Percentiles rank a stretch among this genome's conserved stretches.
These are phyloP conservation scores for Alethe castanea DNA, from an alignment of 2,113 vertebrate genomes.

Conservation along the genomic window DNA sequence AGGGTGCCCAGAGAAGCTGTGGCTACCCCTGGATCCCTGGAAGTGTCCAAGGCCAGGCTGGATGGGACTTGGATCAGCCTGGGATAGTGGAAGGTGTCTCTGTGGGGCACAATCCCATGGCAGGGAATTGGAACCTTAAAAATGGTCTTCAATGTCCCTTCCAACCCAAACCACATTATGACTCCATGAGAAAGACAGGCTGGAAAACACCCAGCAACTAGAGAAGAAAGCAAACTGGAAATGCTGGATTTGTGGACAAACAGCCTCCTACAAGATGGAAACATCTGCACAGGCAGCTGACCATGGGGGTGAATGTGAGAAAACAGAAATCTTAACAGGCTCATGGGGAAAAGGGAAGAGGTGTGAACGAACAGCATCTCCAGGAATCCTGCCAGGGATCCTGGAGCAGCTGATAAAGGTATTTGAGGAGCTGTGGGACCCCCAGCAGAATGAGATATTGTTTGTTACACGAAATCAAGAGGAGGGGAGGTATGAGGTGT, in stretches of 20 bases:
- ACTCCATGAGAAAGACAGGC: background rate
- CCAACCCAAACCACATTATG: background rate
- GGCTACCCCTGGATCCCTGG: background rate
- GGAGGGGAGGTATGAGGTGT: background rate
- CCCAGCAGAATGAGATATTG: background rate
- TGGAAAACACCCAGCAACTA: background rate
- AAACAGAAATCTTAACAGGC: background rate
- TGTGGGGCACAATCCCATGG: background rate
- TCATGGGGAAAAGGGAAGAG: background rate
- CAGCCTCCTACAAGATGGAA: background rate
- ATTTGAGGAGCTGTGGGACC: background rate
- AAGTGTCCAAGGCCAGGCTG: fast-evolving
- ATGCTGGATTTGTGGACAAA: background rate
- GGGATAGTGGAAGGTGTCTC: fast-evolving
- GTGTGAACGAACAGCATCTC: background rate
- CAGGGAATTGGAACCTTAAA: background rate
- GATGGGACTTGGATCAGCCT: fast-evolving
- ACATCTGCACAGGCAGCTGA: background rate
- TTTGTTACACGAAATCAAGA: background rate
- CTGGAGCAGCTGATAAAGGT: background rate
- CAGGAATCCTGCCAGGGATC: background rate
- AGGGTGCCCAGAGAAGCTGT: background rate
- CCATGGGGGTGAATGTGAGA: background rate
- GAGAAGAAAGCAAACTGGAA: background rate
- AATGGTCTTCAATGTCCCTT: background rate